A percentile compares a stretch with the other conserved stretches of the same genome.
These are phyloP conservation scores for Ophiothrix spiculata DNA, from an alignment of 35 echinoderm and acorn worm genomes.

Conservation along the genomic window DNA sequence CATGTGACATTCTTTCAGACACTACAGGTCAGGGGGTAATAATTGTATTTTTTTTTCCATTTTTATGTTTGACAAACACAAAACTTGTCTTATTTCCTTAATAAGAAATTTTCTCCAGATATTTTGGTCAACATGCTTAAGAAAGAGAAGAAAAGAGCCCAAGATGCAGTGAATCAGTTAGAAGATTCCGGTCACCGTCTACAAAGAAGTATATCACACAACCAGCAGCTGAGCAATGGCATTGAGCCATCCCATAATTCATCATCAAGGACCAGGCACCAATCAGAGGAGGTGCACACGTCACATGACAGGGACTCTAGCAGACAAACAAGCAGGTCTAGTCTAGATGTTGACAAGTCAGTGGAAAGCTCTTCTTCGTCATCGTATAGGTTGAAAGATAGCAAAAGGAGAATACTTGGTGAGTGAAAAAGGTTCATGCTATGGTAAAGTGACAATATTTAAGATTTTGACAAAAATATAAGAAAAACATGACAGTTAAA, in stretches of 20 bases:
- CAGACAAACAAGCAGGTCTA: not conserved
- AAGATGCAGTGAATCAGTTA: slow-evolving; percentile 76
- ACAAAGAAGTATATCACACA: slow-evolving; percentile 5
- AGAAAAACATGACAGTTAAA: too few species aligned
- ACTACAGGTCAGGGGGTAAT: too few species aligned
- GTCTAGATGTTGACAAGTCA: not conserved
- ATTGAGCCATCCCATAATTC: not conserved
- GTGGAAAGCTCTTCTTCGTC: not conserved
- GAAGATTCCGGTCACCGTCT: not conserved
- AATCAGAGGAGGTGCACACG: slow-evolving; percentile 26
- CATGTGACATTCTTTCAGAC: too few species aligned
- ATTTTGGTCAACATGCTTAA: slow-evolving; percentile 99
- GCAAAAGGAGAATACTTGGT: slow-evolving; percentile 52
- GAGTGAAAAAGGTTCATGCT: not conserved
- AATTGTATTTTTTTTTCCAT: too few species aligned
- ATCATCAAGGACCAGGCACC: not conserved
- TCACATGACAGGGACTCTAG: slow-evolving; percentile 15
- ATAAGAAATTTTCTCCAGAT: slow-evolving; percentile 37
- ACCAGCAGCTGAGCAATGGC: slow-evolving; percentile 25
- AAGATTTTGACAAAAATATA: not conserved
- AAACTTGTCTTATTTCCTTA: too few species aligned
- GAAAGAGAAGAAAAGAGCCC: slow-evolving; percentile 97
- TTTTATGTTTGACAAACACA: too few species aligned
- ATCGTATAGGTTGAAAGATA: slow-evolving; percentile 23
- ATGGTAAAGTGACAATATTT: not conserved